Conservation (phyloP, 2,888 invertebrate species). For the Spilosoma lubricipeda region DNA sequence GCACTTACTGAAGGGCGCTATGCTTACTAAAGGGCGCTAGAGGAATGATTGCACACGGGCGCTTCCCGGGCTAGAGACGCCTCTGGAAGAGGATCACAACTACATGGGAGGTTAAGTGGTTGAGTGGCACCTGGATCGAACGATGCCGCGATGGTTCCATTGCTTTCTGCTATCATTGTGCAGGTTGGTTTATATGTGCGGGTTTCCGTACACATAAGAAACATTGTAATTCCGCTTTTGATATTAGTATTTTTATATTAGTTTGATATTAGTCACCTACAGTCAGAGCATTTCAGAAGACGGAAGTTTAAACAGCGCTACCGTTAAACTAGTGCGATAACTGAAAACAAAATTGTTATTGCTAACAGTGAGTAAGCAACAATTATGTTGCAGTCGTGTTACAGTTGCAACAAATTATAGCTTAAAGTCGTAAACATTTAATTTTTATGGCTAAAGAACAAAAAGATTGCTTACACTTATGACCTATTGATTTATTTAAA, state of each 20-base stretch:
- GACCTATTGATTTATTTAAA: background rate
- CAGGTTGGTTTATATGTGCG: no score
- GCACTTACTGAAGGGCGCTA: no score
- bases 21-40: no score
- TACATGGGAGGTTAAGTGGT: background rate
- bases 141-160: background rate
- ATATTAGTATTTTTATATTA: background rate
- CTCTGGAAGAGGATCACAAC: background rate
- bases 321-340: background rate
- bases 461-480: background rate
- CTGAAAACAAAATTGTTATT: background rate
- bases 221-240: background rate
- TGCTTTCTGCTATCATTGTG: background rate
- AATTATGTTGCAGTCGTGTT: background rate
- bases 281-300: background rate
- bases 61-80: no score
- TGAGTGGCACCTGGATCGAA: background rate
- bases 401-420: background rate
- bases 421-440: background rate
- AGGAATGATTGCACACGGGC: no score
- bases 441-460: background rate
- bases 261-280: background rate
- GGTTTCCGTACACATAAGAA: no score
- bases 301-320: background rate
- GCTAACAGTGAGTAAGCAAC: background rate